A percentile compares a stretch with the other conserved stretches of the same genome.
Conservation (phyloP, 2,113 vertebrate species). For the Muscicapa adusta region DNA sequence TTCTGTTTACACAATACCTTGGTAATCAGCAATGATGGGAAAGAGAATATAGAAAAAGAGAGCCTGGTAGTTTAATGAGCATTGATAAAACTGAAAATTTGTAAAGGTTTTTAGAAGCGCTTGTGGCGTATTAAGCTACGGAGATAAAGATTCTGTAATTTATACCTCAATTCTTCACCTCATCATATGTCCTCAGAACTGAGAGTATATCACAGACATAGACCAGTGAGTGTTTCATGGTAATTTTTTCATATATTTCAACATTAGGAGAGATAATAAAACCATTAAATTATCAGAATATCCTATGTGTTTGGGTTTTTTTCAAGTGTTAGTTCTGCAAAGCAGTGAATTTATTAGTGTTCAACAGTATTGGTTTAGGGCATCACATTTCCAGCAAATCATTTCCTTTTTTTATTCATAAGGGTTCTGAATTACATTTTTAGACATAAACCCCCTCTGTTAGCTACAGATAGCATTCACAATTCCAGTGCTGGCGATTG, state of each 20-base stretch:
- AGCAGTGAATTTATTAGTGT: background rate
- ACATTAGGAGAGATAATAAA: background rate
- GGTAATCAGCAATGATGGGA: constrained; percentile 40
- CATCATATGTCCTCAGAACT: background rate
- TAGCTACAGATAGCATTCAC: background rate
- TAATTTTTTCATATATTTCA: background rate
- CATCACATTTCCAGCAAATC: background rate
- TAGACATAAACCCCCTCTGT: background rate
- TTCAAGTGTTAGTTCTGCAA: background rate
- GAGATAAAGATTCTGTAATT: constrained; percentile 6
- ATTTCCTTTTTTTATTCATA: background rate
- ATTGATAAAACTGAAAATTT: constrained; percentile 8
- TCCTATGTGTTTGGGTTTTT: background rate
- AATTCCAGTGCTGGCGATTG: background rate
- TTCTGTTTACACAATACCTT: constrained; percentile 56
- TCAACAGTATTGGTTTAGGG: background rate
- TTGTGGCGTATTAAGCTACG: background rate
- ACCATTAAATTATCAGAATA: background rate
- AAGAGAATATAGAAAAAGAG: constrained; percentile 24
- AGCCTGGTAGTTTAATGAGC: constrained; percentile 35
- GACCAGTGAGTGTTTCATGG: background rate
- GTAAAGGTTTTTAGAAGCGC: background rate
- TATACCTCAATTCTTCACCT: constrained; percentile 15
- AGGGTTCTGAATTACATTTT: constrained; percentile 16
- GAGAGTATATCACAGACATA: background rate